Evolutionary conservation across 2,888 invertebrate genomes (phyloP).

Genomic region (Pristionchus arcanus): DNA sequence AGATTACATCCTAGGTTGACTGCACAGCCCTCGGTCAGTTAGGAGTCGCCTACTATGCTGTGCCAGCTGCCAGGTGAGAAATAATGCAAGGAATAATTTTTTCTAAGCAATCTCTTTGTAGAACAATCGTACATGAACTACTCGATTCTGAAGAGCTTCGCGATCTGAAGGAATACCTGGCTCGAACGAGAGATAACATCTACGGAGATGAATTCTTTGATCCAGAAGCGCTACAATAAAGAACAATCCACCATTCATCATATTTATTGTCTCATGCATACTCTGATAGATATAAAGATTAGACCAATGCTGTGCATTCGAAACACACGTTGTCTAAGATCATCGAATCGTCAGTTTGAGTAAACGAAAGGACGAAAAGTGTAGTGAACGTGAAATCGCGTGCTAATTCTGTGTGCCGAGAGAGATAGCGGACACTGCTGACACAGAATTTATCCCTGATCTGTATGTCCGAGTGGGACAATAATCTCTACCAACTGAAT

Average conservation of each 20-base stretch:
- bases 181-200: background rate
- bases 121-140: background rate
- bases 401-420: background rate
- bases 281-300: background rate
- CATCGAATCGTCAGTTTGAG: background rate
- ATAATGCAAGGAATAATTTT: background rate
- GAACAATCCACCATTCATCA: background rate
- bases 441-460: background rate
- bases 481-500: background rate
- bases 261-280: background rate
- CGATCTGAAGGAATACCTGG: background rate
- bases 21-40: slow-evolving; percentile 35
- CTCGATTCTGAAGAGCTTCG: background rate
- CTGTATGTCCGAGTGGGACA: background rate
- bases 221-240: background rate
- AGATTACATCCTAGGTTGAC: background rate
- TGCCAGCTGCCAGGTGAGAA: background rate
- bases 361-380: background rate
- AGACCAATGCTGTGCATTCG: background rate
- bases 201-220: slow-evolving; percentile 27
- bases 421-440: background rate
- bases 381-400: background rate
- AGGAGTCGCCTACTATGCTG: background rate
- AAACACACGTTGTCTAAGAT: background rate
- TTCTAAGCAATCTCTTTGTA: background rate